Base-by-base conservation (phyloP, 2,888 invertebrate species). In the Thyatira batis region DNA sequence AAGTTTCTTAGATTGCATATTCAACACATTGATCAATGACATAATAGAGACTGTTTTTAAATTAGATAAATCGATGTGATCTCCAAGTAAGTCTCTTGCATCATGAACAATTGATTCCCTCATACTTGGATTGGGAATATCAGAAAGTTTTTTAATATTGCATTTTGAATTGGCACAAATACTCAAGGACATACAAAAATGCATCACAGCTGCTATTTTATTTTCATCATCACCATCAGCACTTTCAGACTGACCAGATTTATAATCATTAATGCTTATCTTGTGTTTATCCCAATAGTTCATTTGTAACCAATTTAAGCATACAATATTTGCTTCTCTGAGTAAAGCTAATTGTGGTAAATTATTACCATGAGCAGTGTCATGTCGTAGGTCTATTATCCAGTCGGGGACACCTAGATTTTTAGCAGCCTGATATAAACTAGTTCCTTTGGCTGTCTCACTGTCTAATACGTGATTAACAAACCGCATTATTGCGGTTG, bases 331-430 rank as follows among this genome's bases (percentile, higher is more conserved):
- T 2, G 95, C 96, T 63, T 93, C 90, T 75, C 94, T 89, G 3
- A 97, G 84, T 50, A 94, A 82, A 45, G 87, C 87, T 25, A 95
- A 78, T 0, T 95, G 92, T 13, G 97, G 96, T 27, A 96, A 81
- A 58, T 92, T 92, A 61, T 94, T 92, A 52, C 93, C 93, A 78
- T 97, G 97, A 25, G 97, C 95, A 39, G 95, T 94, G 61, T 96
- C 95, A 78, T 97, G 97, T 51, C 97, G 92, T 51, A 97, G 80
- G 62, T 95, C 94, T 5, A 97, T 94, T 54, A 97, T 92, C 96
- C 97, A 97, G 57, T 94, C 94, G 0, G 97, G 97, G 43, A 97
- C 93, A 44, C 94, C 94, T 55, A 95, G 83, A 79, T 94, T 92
- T 60, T 91, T 92, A 0, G 95, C 95, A 28, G 94, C 94, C 69